phyloP scores from a whole-genome alignment of 1,140 invertebrate species.

The Pygmarrhopalites habei region DNA sequence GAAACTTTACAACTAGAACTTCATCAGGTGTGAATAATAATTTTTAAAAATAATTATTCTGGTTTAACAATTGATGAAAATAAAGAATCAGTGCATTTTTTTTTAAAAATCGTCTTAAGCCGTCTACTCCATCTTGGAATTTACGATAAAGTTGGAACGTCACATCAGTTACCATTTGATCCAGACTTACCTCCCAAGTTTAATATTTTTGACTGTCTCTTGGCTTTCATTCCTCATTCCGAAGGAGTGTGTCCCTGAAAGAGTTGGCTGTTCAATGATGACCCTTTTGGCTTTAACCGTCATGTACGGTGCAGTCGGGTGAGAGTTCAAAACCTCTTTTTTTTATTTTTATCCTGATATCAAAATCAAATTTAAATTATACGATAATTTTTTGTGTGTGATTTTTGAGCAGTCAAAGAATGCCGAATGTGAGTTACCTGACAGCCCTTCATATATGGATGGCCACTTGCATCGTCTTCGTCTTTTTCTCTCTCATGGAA shows the following conservation, averaged over 20 bases:
- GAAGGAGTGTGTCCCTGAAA: constrained; percentile 55
- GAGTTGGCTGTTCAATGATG: constrained; percentile 55
- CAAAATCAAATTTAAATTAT: no score
- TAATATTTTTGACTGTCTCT: constrained; percentile 57
- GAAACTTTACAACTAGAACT: constrained; percentile 18
- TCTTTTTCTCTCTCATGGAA: constrained; percentile 62
- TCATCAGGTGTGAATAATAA: constrained; percentile 8
- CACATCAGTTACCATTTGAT: constrained; percentile 54
- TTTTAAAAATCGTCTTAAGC: background rate
- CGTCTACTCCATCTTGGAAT: constrained; percentile 17
- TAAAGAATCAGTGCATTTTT: background rate
- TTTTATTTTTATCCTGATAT: no score
- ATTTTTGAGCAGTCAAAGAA: constrained; percentile 50
- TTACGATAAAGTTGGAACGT: constrained; percentile 48
- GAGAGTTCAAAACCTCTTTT: no score
- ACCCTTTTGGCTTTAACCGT: constrained; percentile 55
- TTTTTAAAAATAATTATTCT: no score
- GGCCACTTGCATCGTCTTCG: constrained; percentile 61
- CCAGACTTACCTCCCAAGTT: constrained; percentile 56
- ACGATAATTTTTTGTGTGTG: no score
- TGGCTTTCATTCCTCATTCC: constrained; percentile 60
- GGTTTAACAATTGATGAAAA: no score
- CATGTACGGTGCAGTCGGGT: constrained; percentile 57
- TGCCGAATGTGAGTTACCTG: constrained; percentile 54
- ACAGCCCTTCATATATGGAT: constrained; percentile 67